These are phyloP conservation scores for Tachina fera DNA, from an alignment of 2,888 invertebrate genomes.

Conservation along the genomic window DNA sequence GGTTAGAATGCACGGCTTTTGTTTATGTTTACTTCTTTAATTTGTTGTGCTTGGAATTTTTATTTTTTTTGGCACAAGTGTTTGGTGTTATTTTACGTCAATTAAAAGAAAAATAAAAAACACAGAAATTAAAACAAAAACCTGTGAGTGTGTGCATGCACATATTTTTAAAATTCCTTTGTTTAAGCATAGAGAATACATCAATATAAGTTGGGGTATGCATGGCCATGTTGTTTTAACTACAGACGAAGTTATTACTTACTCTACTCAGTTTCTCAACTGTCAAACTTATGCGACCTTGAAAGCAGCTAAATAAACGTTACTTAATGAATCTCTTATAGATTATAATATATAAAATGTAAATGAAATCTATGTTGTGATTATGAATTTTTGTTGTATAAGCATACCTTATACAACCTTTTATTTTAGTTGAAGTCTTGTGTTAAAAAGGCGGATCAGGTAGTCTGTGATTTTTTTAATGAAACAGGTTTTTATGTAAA, in stretches of 20 bases:
- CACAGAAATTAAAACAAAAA: neutral
- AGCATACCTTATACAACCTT: too few species aligned
- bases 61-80: constrained; percentile 60
- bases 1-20: neutral
- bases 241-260: constrained; percentile 18
- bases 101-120: neutral
- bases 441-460: too few species aligned
- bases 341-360: too few species aligned
- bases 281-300: neutral
- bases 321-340: too few species aligned
- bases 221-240: neutral
- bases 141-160: neutral
- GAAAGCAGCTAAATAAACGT: neutral
- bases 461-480: too few species aligned
- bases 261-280: neutral
- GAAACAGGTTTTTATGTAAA: too few species aligned
- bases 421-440: too few species aligned
- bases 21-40: constrained; percentile 10
- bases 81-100: constrained; percentile 49
- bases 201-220: neutral
- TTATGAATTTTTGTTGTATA: too few species aligned
- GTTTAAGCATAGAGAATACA: neutral
- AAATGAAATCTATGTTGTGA: too few species aligned
- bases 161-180: constrained; percentile 2
- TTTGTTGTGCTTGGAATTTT: constrained; percentile 12